Percentiles rank a stretch among this genome's conserved stretches.
phyloP scores from a whole-genome alignment of 2,797 vertebrate genomes.

The Falco peregrinus region DNA sequence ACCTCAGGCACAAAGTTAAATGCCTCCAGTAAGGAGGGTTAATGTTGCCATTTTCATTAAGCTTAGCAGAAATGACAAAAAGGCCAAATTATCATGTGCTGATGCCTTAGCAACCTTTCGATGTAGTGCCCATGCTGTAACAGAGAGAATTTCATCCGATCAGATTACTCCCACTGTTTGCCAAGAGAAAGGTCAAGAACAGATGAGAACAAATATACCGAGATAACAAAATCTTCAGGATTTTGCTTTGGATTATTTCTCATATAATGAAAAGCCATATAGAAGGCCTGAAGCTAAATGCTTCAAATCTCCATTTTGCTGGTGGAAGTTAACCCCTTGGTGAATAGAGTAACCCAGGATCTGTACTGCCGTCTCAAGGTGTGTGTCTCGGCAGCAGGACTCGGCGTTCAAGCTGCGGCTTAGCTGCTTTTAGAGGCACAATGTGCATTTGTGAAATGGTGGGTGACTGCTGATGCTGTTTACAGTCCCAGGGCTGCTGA shows the following conservation, averaged over 20 bases:
- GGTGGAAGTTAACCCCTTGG: neutral
- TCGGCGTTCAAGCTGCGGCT: neutral
- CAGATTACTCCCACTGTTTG: constrained; percentile 19
- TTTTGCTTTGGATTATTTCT: constrained; percentile 11
- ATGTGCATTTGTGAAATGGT: neutral
- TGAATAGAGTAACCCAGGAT: neutral
- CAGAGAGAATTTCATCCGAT: neutral
- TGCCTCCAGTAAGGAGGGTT: neutral
- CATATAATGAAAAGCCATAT: constrained; percentile 11
- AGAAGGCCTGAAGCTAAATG: neutral
- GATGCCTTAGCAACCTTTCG: constrained; percentile 6
- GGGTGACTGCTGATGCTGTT: neutral
- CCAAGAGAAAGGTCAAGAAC: constrained; percentile 23
- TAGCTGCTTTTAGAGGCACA: neutral
- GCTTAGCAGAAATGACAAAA: constrained; percentile 27
- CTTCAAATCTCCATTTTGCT: neutral
- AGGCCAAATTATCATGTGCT: constrained; percentile 22
- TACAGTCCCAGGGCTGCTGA: neutral
- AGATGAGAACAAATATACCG: constrained; percentile 17
- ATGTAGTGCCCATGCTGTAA: neutral
- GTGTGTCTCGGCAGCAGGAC: neutral
- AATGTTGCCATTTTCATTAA: constrained; percentile 47
- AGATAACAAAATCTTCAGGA: constrained; percentile 29
- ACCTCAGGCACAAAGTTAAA: constrained; percentile 34
- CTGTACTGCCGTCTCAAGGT: neutral